phyloP scores from a whole-genome alignment of 92 coral and sea anemone genomes.

The Bergia sp. region DNA sequence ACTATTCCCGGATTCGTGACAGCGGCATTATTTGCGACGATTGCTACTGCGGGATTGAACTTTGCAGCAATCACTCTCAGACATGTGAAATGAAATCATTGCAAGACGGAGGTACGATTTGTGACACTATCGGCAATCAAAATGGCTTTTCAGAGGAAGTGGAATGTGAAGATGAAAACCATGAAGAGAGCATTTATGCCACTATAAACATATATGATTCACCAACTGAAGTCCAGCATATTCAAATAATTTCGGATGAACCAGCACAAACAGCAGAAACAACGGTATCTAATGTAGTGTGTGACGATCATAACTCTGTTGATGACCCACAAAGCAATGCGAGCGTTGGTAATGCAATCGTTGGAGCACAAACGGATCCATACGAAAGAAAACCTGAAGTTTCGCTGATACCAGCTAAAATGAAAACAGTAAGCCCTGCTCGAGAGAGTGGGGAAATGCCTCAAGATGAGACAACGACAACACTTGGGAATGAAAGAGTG shows the following conservation, averaged over 20 bases:
- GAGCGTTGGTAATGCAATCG: background rate
- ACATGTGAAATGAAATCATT: background rate
- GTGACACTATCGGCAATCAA: constrained; percentile 8
- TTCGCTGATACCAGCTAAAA: background rate
- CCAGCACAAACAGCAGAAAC: background rate
- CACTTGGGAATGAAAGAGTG: background rate
- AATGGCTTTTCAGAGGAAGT: background rate
- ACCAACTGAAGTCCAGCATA: constrained; percentile 8
- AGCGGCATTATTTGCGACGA: constrained; percentile 31
- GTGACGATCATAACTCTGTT: background rate
- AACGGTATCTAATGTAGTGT: background rate
- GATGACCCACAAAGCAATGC: background rate
- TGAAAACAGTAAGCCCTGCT: background rate
- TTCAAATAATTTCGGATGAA: background rate
- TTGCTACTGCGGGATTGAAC: constrained; percentile 17
- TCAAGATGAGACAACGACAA: background rate
- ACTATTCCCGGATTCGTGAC: constrained; percentile 22
- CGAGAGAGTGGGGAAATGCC: background rate
- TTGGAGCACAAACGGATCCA: background rate
- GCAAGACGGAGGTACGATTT: constrained; percentile 13
- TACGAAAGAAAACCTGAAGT: background rate
- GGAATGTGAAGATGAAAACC: background rate
- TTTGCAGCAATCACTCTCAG: background rate
- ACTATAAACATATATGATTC: constrained; percentile 17
- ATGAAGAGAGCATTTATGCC: constrained; percentile 15